phyloP scores from a whole-genome alignment of 2,888 invertebrate genomes.

The Drosophila niveifrons region DNA sequence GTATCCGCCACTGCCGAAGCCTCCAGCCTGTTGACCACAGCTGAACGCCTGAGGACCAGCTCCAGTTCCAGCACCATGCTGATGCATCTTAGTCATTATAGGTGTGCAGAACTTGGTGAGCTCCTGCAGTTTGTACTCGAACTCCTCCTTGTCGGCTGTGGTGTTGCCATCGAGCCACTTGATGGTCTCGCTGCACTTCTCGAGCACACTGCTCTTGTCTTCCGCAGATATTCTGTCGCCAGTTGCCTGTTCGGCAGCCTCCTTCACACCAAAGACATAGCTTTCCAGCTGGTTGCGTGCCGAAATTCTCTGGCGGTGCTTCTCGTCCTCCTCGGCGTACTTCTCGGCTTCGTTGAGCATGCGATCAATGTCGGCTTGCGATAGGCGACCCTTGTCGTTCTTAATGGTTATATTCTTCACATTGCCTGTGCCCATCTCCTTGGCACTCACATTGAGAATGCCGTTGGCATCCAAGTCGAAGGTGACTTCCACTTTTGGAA shows the following conservation, averaged over 20 bases:
- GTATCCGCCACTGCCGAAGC: slow-evolving; percentile 21
- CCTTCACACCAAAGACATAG: slow-evolving; percentile 89
- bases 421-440: slow-evolving; percentile 89
- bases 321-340: slow-evolving; percentile 91
- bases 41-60: slow-evolving; percentile 85
- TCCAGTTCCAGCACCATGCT: slow-evolving; percentile 52
- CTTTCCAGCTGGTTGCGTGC: slow-evolving; percentile 90
- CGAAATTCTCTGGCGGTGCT: slow-evolving; percentile 88
- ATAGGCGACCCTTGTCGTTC: slow-evolving; percentile 93
- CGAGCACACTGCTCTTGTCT: slow-evolving; percentile 46
- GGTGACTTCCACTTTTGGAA: slow-evolving; percentile 94
- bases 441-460: slow-evolving; percentile 95
- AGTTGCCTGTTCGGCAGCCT: slow-evolving; percentile 88
- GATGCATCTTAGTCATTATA: slow-evolving; percentile 86
- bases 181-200: slow-evolving; percentile 88
- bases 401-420: slow-evolving; percentile 92
- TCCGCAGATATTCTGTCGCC: slow-evolving; percentile 85
- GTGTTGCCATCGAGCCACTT: slow-evolving; percentile 92
- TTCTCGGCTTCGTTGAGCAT: slow-evolving; percentile 92
- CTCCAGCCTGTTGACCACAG: slow-evolving; percentile 41
- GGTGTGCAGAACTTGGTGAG: slow-evolving; percentile 84
- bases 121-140: slow-evolving; percentile 86
- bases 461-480: slow-evolving; percentile 96
- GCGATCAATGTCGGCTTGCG: slow-evolving; percentile 92
- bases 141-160: slow-evolving; percentile 91